Base-by-base conservation (phyloP, 2,888 invertebrate genomes). In the Rosalia funebris region DNA sequence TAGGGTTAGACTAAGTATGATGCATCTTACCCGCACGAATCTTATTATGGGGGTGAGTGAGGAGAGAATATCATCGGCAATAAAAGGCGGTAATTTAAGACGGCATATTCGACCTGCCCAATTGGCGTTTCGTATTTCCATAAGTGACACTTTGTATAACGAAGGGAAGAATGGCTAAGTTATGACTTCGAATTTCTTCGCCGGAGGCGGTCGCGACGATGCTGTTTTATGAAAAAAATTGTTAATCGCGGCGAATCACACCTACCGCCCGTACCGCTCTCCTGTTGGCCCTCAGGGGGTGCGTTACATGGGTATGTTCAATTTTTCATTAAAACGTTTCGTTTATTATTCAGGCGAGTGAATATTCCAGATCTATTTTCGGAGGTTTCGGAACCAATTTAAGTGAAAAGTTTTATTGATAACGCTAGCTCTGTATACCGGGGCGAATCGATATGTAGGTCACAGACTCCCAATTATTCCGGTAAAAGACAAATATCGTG, bases 41-140 rank as follows among this genome's bases (percentile, higher is more conserved):
- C 10, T 19, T 48, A 48, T 48, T 36, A 37, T 17, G 19, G 16
- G 57, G 55, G 45, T 50, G 37, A 44, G 37, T 50, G 57, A 48
- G 48, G 47, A 20, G 62, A 58, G 60, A 65, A 60, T 48, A 58
- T 58, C 61, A 64, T 56, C 59, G 57, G 62, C 64, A 64, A 64
- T 62, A 64, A 59, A 58, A 62, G 56, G 46, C 57, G 47, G 58
- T 62, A 59, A 64, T 61, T 64, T 64, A 48, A 61, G 50, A 32
- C 57, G 57, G 34, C 20, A 55, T 54, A 54, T 60, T 63, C 54
- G 54, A 52, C 60, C 60, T 52, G 44, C 61, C 58, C 64, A 61
- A 61, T 64, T 64, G 61, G 58, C 56, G 57, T 64, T 63, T 63
- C 60, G 59, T 59, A 58, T 65, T 65, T 64, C 58, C 50, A 57